Base-by-base conservation (phyloP, 2,888 invertebrate genomes). In the Ichneumon xanthorius region DNA sequence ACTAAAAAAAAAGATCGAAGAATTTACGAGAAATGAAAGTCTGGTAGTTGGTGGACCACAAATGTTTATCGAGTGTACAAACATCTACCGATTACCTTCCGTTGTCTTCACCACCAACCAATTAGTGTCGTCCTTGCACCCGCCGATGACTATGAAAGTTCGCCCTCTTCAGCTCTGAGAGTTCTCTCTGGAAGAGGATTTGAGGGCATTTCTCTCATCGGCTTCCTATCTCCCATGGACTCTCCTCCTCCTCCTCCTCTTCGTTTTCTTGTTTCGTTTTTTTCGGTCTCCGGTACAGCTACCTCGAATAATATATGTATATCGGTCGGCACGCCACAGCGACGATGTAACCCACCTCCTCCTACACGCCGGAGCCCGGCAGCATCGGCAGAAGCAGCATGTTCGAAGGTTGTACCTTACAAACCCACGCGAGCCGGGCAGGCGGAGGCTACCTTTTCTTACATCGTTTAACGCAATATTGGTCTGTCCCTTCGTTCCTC, bases 381-480 rank as follows among this genome's bases (percentile, higher is more conserved):
- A 78, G 78, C 61, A 19, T 68, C 61, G n/a, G 82, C 85, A 82
- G 82, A 79, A 85, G 82, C 82, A 80, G 82, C 85, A 79, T 85
- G 85, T 85, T 72, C 82, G 63, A 76, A 80, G 75, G 79, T 80
- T 86, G 86, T 86, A 70, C 73, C 82, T 82, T 73, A 58, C 80
- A 82, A 80, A 82, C 82, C 84, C 86, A 82, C 85, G 85, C 86
- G 72, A 55, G 82, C 68, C 53, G 53, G 55, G 26, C 75, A 63
- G 55, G 65, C 70, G 48, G 55, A 61, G 70, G 85, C 81, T 84
- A 84, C 86, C 86, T 85, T 82, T 85, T 82, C 85, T 86, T 86
- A 86, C 86, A 82, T 82, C 84, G 82, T 82, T 86, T 85, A 86
- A 86, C 86, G 86, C 82, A 85, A 86, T 86, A 86, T 86, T 85